Conservation (phyloP, 2,113 vertebrate species). For the Megaleporinus macrocephalus region DNA sequence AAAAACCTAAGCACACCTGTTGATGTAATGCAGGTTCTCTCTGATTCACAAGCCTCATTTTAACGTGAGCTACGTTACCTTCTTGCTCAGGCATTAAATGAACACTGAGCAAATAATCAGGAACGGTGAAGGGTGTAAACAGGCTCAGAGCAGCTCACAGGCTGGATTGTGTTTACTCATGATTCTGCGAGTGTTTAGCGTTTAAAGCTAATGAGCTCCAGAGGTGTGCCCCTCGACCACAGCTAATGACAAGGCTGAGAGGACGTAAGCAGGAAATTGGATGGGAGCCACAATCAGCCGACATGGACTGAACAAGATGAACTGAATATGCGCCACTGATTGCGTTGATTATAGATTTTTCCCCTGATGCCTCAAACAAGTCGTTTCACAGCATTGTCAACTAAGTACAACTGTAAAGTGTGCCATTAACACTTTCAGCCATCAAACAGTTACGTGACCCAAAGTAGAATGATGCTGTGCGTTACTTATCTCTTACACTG, state of each 20-base stretch:
- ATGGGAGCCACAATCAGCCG: conserved; percentile 20
- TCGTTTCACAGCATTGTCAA: neutral
- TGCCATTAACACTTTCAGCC: neutral
- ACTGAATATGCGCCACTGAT: conserved; percentile 32
- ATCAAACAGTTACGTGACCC: neutral
- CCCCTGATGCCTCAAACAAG: conserved; percentile 12
- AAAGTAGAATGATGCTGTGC: neutral
- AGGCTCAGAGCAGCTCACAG: conserved; percentile 21
- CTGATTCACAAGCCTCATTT: neutral
- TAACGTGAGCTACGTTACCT: neutral
- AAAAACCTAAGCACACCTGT: neutral
- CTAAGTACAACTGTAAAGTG: neutral
- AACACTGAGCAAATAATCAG: conserved; percentile 11
- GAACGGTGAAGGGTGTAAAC: conserved; percentile 26
- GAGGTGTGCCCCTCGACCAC: conserved; percentile 30
- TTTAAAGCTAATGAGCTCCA: conserved; percentile 45
- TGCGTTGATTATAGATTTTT: conserved; percentile 13
- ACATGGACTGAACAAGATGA: conserved; percentile 35
- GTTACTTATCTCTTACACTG: too few relatives aligned
- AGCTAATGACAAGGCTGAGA: conserved; percentile 42
- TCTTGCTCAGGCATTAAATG: neutral
- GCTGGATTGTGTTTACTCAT: conserved; percentile 37
- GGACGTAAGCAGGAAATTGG: conserved; percentile 36
- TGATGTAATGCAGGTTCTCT: too few relatives aligned
- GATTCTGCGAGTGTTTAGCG: conserved; percentile 49